Evolutionary conservation across 2,113 vertebrate species (phyloP).

Genomic region (Gobiocypris rarus): DNA sequence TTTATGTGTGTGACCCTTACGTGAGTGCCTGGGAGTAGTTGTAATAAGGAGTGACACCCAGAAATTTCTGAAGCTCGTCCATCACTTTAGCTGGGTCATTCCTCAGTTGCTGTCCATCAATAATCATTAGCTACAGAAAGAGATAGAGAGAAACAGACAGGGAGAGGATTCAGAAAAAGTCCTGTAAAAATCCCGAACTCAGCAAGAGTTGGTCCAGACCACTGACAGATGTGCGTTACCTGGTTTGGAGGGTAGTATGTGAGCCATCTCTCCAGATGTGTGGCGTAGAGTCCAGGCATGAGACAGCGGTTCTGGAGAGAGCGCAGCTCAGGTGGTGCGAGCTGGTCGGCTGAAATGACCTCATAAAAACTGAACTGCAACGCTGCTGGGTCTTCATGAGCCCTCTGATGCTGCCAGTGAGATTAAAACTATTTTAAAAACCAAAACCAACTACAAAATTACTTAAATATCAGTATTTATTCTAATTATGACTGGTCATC

Average conservation of each 20-base stretch:
- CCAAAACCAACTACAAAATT: background rate
- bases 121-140: slow-evolving; percentile 86
- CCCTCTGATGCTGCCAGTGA: slow-evolving; percentile 87
- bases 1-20: slow-evolving; percentile 75
- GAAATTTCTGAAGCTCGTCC: slow-evolving; percentile 96
- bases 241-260: slow-evolving; percentile 88
- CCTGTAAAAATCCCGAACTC: background rate
- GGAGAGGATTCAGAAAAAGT: background rate
- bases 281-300: slow-evolving; percentile 89
- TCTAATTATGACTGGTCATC: background rate
- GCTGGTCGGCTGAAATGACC: slow-evolving; percentile 87
- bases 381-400: slow-evolving; percentile 88
- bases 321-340: slow-evolving; percentile 82
- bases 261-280: slow-evolving; percentile 93
- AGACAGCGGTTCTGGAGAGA: slow-evolving; percentile 92
- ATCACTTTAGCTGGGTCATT: slow-evolving; percentile 89
- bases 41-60: slow-evolving; percentile 91
- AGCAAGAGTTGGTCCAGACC: background rate
- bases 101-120: slow-evolving; percentile 95
- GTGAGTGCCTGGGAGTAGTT: slow-evolving; percentile 96
- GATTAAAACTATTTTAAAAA: background rate
- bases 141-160: slow-evolving; percentile 41
- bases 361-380: slow-evolving; percentile 92
- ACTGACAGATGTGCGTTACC: slow-evolving; percentile 53
- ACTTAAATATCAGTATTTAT: background rate